Conservation (phyloP, 2,888 invertebrate genomes). For the Brachylomia viminalis region DNA sequence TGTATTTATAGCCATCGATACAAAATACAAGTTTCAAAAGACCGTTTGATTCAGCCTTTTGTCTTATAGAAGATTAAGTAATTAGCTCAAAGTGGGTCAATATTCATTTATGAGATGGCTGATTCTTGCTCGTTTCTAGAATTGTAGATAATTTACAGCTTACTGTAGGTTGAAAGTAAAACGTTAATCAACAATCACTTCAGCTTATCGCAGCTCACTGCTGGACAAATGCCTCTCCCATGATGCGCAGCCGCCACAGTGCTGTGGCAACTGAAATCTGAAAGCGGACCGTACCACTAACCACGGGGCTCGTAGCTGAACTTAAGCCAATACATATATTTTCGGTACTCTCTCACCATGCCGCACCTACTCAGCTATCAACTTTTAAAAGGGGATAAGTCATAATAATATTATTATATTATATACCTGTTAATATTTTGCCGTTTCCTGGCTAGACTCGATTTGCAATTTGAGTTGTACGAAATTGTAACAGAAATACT, state of each 20-base stretch:
- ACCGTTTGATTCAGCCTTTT: background rate
- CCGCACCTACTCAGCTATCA: background rate
- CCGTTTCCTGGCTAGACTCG: no score
- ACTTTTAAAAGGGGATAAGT: no score
- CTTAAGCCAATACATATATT: background rate
- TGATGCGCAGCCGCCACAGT: no score
- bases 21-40: background rate
- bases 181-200: background rate
- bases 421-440: no score
- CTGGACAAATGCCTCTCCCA: no score
- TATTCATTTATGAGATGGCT: background rate
- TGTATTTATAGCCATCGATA: background rate
- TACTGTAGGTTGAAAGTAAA: background rate
- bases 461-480: no score
- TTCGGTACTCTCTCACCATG: background rate
- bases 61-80: background rate
- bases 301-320: no score
- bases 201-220: no score
- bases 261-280: no score
- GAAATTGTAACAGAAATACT: no score
- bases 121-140: background rate
- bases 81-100: background rate
- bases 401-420: no score
- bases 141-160: background rate
- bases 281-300: no score